These are phyloP conservation scores for Myiopsitta monachus DNA, from an alignment of 2,113 vertebrate genomes.

Conservation along the genomic window DNA sequence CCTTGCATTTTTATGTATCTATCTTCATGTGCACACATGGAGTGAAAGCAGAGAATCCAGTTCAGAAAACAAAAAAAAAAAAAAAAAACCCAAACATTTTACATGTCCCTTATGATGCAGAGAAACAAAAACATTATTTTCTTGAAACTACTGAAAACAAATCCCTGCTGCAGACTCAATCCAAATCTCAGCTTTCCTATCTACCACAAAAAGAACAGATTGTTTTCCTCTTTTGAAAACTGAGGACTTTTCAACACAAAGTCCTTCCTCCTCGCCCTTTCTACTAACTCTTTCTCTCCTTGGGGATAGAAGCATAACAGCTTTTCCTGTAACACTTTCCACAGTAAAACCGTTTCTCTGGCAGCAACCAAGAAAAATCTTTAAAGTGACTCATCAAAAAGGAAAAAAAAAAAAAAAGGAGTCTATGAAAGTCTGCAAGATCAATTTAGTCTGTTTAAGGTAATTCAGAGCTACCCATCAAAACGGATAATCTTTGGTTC, in stretches of 20 bases:
- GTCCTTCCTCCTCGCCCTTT: neutral
- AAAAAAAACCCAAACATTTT: neutral
- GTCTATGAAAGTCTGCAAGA: neutral
- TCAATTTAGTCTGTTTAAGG: neutral
- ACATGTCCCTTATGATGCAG: neutral
- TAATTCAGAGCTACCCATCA: neutral
- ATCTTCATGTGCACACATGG: neutral
- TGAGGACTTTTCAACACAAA: neutral
- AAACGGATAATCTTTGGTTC: neutral
- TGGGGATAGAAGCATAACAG: neutral
- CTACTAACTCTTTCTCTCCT: neutral
- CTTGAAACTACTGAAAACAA: neutral
- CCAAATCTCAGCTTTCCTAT: neutral
- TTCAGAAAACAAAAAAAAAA: neutral
- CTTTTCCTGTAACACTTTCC: neutral
- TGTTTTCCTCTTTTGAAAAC: neutral
- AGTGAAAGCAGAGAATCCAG: neutral
- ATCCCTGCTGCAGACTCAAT: neutral
- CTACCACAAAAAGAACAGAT: neutral
- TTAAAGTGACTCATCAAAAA: neutral
- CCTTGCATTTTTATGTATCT: neutral
- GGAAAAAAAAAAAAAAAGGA: neutral
- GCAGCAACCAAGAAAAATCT: neutral
- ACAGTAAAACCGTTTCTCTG: neutral
- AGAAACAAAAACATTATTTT: neutral